phyloP scores from a whole-genome alignment of 2,888 invertebrate genomes.

The Nomada hirtipes region DNA sequence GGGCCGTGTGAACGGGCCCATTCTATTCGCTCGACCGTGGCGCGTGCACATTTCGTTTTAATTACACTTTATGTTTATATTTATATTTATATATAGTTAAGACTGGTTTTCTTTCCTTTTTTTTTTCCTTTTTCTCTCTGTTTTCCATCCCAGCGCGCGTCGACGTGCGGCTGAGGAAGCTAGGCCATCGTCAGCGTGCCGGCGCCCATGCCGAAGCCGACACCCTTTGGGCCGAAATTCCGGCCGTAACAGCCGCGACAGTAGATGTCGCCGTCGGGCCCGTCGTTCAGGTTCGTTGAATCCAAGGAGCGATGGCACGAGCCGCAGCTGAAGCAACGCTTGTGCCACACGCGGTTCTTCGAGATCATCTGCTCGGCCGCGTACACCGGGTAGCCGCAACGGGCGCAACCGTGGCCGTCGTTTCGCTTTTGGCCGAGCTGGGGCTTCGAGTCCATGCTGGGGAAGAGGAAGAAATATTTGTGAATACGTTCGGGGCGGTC shows the following conservation, averaged over 20 bases:
- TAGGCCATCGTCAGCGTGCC: slow-evolving; percentile 96
- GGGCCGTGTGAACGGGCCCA: no score
- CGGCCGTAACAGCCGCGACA: slow-evolving; percentile 95
- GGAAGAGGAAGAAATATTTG: slow-evolving; percentile 62
- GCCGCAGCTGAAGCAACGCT: slow-evolving; percentile 96
- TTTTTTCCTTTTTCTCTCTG: no score
- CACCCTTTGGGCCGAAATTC: slow-evolving; percentile 94
- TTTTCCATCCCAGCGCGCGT: slow-evolving; percentile 36
- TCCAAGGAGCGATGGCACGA: slow-evolving; percentile 95
- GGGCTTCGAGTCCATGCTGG: slow-evolving; percentile 90
- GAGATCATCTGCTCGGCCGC: slow-evolving; percentile 99
- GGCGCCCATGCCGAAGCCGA: slow-evolving; percentile 96
- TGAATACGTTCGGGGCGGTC: neutral
- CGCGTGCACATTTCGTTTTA: slow-evolving; percentile 31
- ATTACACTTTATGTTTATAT: slow-evolving; percentile 57
- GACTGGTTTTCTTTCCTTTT: slow-evolving; percentile 43
- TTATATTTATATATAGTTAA: slow-evolving; percentile 59
- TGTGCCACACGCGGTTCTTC: slow-evolving; percentile 96
- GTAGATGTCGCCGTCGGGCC: slow-evolving; percentile 96
- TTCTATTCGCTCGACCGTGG: neutral
- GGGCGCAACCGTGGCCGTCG: slow-evolving; percentile 92
- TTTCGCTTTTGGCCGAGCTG: slow-evolving; percentile 91
- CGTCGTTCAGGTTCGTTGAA: slow-evolving; percentile 95
- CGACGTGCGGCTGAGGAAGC: slow-evolving; percentile 63
- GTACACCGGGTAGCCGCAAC: slow-evolving; percentile 96